Evolutionary conservation across 2,113 vertebrate species (phyloP).

Genomic region (Nesoenas mayeri): DNA sequence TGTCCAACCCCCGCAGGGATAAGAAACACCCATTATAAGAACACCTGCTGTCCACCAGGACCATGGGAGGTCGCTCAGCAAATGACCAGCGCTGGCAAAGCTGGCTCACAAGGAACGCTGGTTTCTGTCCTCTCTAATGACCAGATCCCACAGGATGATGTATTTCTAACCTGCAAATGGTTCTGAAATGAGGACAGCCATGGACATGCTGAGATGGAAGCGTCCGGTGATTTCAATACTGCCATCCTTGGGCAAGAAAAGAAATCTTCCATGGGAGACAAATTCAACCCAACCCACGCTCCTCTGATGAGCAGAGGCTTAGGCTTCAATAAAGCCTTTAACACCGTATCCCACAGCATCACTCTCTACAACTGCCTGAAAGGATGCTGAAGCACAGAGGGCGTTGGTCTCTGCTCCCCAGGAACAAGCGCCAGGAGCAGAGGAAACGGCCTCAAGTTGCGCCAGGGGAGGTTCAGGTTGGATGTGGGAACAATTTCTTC

Average conservation of each 20-base stretch:
- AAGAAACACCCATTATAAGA: not conserved
- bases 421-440: too few relatives aligned
- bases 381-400: too few relatives aligned
- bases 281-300: not conserved
- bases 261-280: not conserved
- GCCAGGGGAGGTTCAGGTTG: too few relatives aligned
- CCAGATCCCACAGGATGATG: not conserved
- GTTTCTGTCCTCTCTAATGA: not conserved
- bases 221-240: not conserved
- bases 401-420: too few relatives aligned
- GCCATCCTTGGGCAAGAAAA: not conserved
- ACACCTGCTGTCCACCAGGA: not conserved
- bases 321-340: too few relatives aligned
- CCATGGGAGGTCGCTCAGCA: not conserved
- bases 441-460: too few relatives aligned
- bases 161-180: not conserved
- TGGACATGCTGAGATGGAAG: not conserved
- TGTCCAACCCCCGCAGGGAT: not conserved
- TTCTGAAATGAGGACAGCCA: not conserved
- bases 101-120: not conserved
- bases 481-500: too few relatives aligned
- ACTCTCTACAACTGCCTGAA: too few relatives aligned
- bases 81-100: not conserved
- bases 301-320: too few relatives aligned
- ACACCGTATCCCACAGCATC: too few relatives aligned